Base-by-base conservation (phyloP, 2,113 vertebrate genomes). In the Heterocephalus glaber region DNA sequence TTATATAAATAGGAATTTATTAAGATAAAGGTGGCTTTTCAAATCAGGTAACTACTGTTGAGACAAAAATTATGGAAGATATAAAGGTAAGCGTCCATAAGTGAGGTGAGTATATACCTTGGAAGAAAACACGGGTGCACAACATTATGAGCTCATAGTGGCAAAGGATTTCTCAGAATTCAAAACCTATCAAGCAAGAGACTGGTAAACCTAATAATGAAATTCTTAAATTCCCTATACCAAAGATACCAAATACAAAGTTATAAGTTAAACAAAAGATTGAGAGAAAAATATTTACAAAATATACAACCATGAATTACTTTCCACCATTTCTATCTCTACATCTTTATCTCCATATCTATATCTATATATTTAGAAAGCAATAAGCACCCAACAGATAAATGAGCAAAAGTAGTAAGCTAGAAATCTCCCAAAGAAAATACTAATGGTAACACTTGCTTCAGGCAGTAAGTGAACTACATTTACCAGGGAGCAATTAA, bases 361-460 rank as follows among this genome's bases (percentile, higher is more conserved):
- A 0, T 49, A 26, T 76, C 72, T 49, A 8, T 58, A 65, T 72
- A 28, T 87, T 30, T 76, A 66, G 60, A 96, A 92, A 89, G 72
- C 79, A 93, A 38, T 65, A 95, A 97, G 90, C 17, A 77, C 33
- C 80, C 58, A 95, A 95, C 19, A 88, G 44, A 85, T 60, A 95
- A 88, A 85, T 65, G 35, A 86, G 44, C 47, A 54, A 89, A 97
- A 89, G 87, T 49, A 93, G 33, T 86, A 88, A 63, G 52, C 26
- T 66, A 60, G 58, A 95, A 70, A 70, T 88, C 83, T 93, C 68
- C 26, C 70, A 80, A 41, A 70, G 41, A 92, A 94, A 89, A 94
- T 58, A 85, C 28, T 14, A 86, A 63, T 70, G 58, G 63, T 90
- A 47, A 88, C 41, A 88, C 14, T 80, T 81, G 77, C 49, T 81